phyloP scores from a whole-genome alignment of 2,113 vertebrate species.

The Furnarius figulus region DNA sequence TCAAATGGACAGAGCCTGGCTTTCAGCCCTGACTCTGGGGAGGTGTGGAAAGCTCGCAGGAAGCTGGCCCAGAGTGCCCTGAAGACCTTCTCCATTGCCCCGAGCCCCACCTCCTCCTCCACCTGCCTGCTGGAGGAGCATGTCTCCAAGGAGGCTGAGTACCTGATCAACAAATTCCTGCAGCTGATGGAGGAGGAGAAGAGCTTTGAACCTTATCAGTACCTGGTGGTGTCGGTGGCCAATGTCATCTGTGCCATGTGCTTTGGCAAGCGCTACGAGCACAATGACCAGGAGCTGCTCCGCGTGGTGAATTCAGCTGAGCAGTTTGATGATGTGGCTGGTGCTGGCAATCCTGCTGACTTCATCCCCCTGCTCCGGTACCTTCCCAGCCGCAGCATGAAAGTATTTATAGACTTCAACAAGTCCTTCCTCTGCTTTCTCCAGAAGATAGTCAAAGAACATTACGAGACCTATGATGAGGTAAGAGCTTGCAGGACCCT shows the following conservation, averaged over 20 bases:
- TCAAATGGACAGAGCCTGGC: slow-evolving; percentile 72
- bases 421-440: slow-evolving; percentile 71
- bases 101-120: slow-evolving; percentile 54
- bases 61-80: slow-evolving; percentile 80
- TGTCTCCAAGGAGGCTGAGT: slow-evolving; percentile 76
- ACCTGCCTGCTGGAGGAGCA: slow-evolving; percentile 81
- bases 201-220: slow-evolving; percentile 74
- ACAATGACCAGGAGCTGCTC: slow-evolving; percentile 82
- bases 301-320: not conserved
- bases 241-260: slow-evolving; percentile 88
- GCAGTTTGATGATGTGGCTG: not conserved
- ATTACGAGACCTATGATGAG: slow-evolving; percentile 81
- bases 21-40: slow-evolving; percentile 77
- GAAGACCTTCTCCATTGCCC: slow-evolving; percentile 72
- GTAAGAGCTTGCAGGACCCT: slow-evolving; percentile 60
- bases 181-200: slow-evolving; percentile 14
- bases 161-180: slow-evolving; percentile 73
- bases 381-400: slow-evolving; percentile 80
- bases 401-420: slow-evolving; percentile 76
- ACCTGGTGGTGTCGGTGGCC: slow-evolving; percentile 83
- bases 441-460: slow-evolving; percentile 77
- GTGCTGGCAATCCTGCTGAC: slow-evolving; percentile 80
- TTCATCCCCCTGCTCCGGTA: slow-evolving; percentile 86
- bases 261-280: slow-evolving; percentile 82
- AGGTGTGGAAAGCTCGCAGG: slow-evolving; percentile 75